phyloP scores from a whole-genome alignment of 2,113 vertebrate species.

The Hepsetus odoe region DNA sequence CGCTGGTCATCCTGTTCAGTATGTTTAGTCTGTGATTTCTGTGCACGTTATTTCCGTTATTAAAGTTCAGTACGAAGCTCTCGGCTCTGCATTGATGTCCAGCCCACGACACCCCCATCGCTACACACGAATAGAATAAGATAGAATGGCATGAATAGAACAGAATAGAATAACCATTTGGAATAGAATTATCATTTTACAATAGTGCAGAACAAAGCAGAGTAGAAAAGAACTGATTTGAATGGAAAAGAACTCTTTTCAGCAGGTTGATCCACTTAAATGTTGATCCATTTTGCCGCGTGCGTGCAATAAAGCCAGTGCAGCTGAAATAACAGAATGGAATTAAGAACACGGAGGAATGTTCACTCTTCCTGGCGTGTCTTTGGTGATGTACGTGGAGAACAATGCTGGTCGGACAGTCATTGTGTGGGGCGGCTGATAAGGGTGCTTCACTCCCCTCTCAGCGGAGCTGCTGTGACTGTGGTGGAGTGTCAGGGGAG shows the following conservation, averaged over 20 bases:
- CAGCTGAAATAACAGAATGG: not conserved
- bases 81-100: too few species aligned
- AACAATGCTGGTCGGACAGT: slow-evolving; percentile 22
- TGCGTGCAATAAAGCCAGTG: not conserved
- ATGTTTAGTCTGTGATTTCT: too few species aligned
- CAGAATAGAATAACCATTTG: too few species aligned
- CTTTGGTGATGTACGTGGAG: not conserved
- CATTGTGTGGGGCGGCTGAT: slow-evolving; percentile 26
- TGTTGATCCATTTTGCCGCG: not conserved
- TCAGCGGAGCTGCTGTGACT: slow-evolving; percentile 1
- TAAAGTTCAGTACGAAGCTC: too few species aligned
- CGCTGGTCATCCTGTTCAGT: too few species aligned
- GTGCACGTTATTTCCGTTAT: too few species aligned
- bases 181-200: too few species aligned
- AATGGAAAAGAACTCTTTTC: not conserved
- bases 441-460: slow-evolving; percentile 20
- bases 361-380: not conserved
- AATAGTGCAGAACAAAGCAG: not conserved
- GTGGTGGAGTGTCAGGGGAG: slow-evolving; percentile 14
- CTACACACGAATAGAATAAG: too few species aligned
- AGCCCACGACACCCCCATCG: too few species aligned
- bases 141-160: too few species aligned
- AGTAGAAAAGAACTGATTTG: not conserved
- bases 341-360: not conserved
- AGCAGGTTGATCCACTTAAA: too few species aligned